Base-by-base conservation (phyloP, 2,797 vertebrate genomes). In the Alcedo quadribrachys region DNA sequence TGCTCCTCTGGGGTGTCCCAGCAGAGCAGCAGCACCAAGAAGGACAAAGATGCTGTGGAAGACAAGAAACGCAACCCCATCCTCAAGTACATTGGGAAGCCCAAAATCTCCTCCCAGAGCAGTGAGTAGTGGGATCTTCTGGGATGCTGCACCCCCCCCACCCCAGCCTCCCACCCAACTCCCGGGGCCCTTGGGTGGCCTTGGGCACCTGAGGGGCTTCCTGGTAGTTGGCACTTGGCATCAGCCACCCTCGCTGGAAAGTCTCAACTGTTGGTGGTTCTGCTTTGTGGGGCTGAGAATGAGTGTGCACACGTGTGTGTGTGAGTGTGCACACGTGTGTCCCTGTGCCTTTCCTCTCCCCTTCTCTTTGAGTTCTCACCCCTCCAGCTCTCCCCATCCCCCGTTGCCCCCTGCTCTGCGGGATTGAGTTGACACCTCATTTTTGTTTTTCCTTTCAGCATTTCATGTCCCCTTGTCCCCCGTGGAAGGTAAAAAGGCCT, bases 381-480 rank as follows among this genome's bases (percentile, higher is more conserved):
- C 24, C 53, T 3, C 43, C 37, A 2, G 50, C 75, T 50, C 55
- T 6, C 84, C 30, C 40, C 1, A 22, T 60, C 43, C 54, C 63
- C 32, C 46, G 12, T 30, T 15, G 30, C 73, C 61, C 53, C 81
- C 69, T 77, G 7, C 8, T 30, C 15, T 28, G 40, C 14, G 48
- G 67, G 69, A 22, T 92, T 91, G 46, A 74, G 93, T 95, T 96
- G 95, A 97, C 96, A 82, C 81, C 96, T 96, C 95, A 92, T 93
- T 95, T 92, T 96, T 55, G 30, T 54, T 55, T 28, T 30, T 96
- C 92, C 95, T 98, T 97, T 89, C 98, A 99, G 98, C 98, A 96
- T 99, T 99, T 99, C 98, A 99, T 98, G 98, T 98, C 96, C 98
- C 98, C 79, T 98, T 99, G 98, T 99, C 99, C 91, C 98, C 98